Percentiles rank a stretch among this genome's conserved stretches.
Evolutionary conservation across 1,140 invertebrate genomes (phyloP).

Genomic region (Papilio machaon): DNA sequence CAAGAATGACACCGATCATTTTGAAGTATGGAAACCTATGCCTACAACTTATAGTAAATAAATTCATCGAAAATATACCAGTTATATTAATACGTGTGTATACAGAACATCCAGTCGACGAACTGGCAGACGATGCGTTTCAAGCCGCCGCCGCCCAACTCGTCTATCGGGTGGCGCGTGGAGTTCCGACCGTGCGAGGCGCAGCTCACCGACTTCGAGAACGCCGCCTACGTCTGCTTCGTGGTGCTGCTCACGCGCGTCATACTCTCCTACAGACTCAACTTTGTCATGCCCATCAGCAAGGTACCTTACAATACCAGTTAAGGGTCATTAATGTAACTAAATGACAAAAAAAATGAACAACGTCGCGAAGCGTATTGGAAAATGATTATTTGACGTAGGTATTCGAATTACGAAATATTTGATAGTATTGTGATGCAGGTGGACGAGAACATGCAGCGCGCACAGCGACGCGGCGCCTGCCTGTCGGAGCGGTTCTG

Average conservation of each 20-base stretch:
- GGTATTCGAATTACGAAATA: neutral
- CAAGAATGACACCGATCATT: slow-evolving; percentile 97
- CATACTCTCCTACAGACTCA: slow-evolving; percentile 97
- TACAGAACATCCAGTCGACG: slow-evolving; percentile 99
- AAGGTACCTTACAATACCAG: slow-evolving; percentile 84
- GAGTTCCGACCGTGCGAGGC: slow-evolving; percentile 99
- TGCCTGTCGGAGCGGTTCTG: slow-evolving; percentile 92
- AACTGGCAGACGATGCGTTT: slow-evolving; percentile 99
- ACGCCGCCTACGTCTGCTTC: slow-evolving; percentile 99
- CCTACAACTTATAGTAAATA: too few relatives aligned
- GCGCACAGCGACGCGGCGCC: slow-evolving; percentile 95
- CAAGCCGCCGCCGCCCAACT: slow-evolving; percentile 97
- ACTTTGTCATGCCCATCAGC: slow-evolving; percentile 98
- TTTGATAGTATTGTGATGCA: slow-evolving; percentile 54
- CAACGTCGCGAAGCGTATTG: neutral
- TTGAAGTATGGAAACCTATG: slow-evolving; percentile 89
- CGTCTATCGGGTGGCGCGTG: slow-evolving; percentile 98
- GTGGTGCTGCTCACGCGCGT: slow-evolving; percentile 98
- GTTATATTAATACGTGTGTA: neutral
- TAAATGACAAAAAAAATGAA: too few relatives aligned
- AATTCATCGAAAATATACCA: neutral
- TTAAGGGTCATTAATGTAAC: too few relatives aligned
- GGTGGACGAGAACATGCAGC: slow-evolving; percentile 99
- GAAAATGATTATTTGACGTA: too few relatives aligned
- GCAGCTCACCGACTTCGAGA: slow-evolving; percentile 99